Evolutionary conservation across 2,888 invertebrate species (phyloP), one percentile per base, ranked within the genome.

Genomic region (Sycophila texana): DNA sequence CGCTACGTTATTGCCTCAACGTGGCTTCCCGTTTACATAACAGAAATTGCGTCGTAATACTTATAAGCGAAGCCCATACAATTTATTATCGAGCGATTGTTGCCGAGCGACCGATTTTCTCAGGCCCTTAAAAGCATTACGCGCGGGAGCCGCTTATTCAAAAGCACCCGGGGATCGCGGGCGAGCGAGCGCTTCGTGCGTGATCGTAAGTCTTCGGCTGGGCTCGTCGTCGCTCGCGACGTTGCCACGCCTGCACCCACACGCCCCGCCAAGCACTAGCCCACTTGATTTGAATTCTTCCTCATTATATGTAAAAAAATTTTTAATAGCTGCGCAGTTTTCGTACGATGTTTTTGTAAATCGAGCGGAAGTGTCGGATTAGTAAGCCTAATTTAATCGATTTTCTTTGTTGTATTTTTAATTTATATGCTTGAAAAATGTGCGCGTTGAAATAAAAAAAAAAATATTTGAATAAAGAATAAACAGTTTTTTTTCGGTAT

Each of bases 11-110:
- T 53, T 71, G 60, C 49, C 71, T 71, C 58, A 51, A 49, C 20
- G 39, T 60, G 60, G 49, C 49, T 71, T 71, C 71, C 2, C n/a
- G 72, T 79, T 82, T 79, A 83, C 77, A 79, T 83, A 83, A 83
- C 79, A 53, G 70, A 71, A 79, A 82, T 79, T 71, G 30, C 63
- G 63, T 53, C 60, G 12, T 61, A 74, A 14, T 61, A 49, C 49
- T 4, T 18, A 47, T 26, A 30, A 20, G 20, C 12, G 55, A 39
- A 39, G 58, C 18, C 4, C 49, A 60, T 57, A 70, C 57, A 39
- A 39, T 30, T n/a, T 60, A n/a, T 71, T 71, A 71, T 26, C 58
- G 71, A 26, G n/a, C 71, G 13, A 71, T 71, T 71, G 71, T 71
- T 39, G 39, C 39, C n/a, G 49, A 60, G 22, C 47, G 71, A 39